Evolutionary conservation across 2,888 invertebrate species (phyloP).

Genomic region (Ennomos fuscantarius): DNA sequence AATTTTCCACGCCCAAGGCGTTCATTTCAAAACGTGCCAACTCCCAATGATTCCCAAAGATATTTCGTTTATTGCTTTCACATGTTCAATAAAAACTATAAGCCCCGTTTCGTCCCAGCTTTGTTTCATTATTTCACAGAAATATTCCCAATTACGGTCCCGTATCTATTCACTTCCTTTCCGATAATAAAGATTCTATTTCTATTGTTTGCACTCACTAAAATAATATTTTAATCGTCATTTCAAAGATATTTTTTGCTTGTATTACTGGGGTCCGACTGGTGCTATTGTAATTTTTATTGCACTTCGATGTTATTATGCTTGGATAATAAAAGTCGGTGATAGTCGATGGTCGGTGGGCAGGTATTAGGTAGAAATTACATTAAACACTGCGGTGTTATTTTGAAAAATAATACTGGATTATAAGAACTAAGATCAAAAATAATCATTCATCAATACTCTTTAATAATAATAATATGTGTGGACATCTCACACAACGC

Average conservation of each 20-base stretch:
- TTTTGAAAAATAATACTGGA: slow-evolving; percentile 24
- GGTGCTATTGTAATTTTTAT: slow-evolving; percentile 69
- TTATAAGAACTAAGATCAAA: too few relatives aligned
- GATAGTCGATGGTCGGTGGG: slow-evolving; percentile 43
- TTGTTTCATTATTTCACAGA: slow-evolving; percentile 76
- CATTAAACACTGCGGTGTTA: slow-evolving; percentile 38
- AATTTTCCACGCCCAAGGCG: slow-evolving; percentile 7
- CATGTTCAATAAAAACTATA: slow-evolving; percentile 61
- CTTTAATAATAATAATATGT: too few relatives aligned
- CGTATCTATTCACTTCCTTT: slow-evolving; percentile 80
- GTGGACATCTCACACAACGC: too few relatives aligned
- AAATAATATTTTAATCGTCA: slow-evolving; percentile 79
- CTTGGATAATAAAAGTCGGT: slow-evolving; percentile 48
- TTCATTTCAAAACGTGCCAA: slow-evolving; percentile 8
- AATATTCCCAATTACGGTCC: slow-evolving; percentile 62
- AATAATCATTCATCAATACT: too few relatives aligned
- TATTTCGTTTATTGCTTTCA: slow-evolving; percentile 44
- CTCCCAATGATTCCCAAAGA: slow-evolving; percentile 13
- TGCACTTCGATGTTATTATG: slow-evolving; percentile 61
- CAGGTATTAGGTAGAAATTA: slow-evolving; percentile 34
- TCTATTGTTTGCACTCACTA: slow-evolving; percentile 71
- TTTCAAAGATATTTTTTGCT: slow-evolving; percentile 64
- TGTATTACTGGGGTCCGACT: slow-evolving; percentile 46
- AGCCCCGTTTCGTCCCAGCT: slow-evolving; percentile 47
- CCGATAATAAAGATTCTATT: slow-evolving; percentile 73